Base-by-base conservation (phyloP, 2,113 vertebrate species). In the Perca schrenkii region DNA sequence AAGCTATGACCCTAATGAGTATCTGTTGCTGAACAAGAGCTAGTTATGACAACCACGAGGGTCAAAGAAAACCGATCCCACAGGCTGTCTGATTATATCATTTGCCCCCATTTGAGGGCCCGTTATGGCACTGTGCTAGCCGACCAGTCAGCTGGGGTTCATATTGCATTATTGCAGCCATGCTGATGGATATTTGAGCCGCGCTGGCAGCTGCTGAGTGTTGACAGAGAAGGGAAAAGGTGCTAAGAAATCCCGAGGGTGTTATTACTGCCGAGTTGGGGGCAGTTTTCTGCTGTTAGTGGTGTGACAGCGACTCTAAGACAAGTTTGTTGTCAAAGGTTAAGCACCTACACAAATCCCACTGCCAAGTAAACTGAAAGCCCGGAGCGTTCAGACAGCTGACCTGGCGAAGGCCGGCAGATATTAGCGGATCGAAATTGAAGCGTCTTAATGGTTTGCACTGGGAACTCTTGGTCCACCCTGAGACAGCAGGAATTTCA, bases 191-290 rank as follows among this genome's bases (percentile, higher is more conserved):
- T 89, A 93, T 93, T 67, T 90, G 94, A 95, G 92, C 85, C 25
- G 0, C 2, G 64, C 79, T 88, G 91, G 91, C 93, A 94, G 92
- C 92, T 95, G 93, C 86, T 69, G 79, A 71, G 86, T 88, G 90
- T 89, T 94, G 94, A 95, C 88, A 90, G 91, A 94, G 83, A 88
- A 90, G 85, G 82, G 28, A 28, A 88, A 91, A 88, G 89, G 91
- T 56, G 87, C 83, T 89, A 93, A 94, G 89, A 90, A 86, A 90
- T 90, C 91, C 88, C 65, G 15, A 58, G 90, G 91, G 91, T 89
- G 88, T 89, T 93, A 92, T 94, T 90, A 92, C 83, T 70, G 82
- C 57, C 34, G 80, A 88, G 80, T 74, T 84, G 83, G 80, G 83
- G 76, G 90, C 88, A 86, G 68, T 93, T 93, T 92, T 89, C 74